Evolutionary conservation across 2,113 vertebrate species (phyloP), one percentile per base, ranked within the genome.

Genomic region (Sebastes fasciatus): DNA sequence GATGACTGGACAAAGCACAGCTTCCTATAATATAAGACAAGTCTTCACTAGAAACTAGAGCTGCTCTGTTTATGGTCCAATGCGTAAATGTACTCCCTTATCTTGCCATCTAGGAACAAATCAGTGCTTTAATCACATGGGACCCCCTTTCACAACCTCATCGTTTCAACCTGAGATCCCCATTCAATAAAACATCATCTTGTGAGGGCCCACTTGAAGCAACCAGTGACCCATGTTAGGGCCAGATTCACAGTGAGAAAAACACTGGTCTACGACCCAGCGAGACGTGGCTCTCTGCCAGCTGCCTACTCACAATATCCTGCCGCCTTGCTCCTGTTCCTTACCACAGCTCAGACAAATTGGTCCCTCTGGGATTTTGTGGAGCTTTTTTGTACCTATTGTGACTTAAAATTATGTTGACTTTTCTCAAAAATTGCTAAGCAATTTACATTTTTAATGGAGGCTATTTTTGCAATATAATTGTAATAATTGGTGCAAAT

Each of bases 321-420:
- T 48, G 60, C 68, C 7, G 46, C 43, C 54, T 8, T 67, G 77
- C 82, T 83, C 76, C 73, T 84, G 83, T 82, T 88, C 62, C 77
- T 82, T 77, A 85, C 80, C 72, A 79, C 69, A 77, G 84, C 79
- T 74, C 45, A 78, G 60, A 89, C 78, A 91, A 93, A 92, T 92
- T 88, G 75, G 85, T 86, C 92, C 76, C 84, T 73, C 48, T 82
- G 89, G 89, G 85, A 83, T 87, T 88, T 85, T 84, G 17, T 73
- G 8, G 54, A 82, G 71, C 46, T 87, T 89, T 80, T 82, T 51
- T 78, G 49, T 78, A 77, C 70, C 76, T 90, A 70, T 88, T 86
- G 67, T 90, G 74, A 85, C 89, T 51, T 67, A 61, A 81, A 88
- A 86, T 86, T 51, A 79, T 60, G 19, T 58, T 68, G 65, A 75